Percentiles rank a stretch among this genome's conserved stretches.
Evolutionary conservation across 1,140 invertebrate species (phyloP).

Genomic region (Rhopalosiphum padi): DNA sequence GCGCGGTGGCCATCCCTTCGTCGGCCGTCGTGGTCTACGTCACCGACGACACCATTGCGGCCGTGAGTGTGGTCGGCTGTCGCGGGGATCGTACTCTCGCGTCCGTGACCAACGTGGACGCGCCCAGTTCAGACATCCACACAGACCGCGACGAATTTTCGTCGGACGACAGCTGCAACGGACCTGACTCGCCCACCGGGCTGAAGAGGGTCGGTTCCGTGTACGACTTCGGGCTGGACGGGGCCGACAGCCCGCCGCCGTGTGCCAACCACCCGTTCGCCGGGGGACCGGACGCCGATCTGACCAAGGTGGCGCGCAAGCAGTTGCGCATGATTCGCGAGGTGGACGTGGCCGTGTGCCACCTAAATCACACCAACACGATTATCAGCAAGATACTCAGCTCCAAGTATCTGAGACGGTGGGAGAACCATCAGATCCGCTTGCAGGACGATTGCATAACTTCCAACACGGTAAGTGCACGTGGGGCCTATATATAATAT

Average conservation of each 20-base stretch:
- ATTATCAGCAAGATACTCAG: conserved; percentile 83
- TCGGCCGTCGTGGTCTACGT: neutral
- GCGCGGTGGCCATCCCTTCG: neutral
- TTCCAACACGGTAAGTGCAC: conserved; percentile 76
- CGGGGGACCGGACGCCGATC: conserved; percentile 2
- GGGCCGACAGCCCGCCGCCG: neutral
- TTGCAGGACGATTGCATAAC: conserved; percentile 75
- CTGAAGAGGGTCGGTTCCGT: conserved; percentile 20
- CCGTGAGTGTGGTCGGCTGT: neutral
- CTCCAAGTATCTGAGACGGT: conserved; percentile 79
- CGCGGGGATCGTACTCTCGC: neutral
- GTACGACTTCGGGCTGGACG: conserved; percentile 43
- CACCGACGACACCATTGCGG: neutral
- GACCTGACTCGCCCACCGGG: conserved; percentile 37
- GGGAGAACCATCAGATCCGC: conserved; percentile 80
- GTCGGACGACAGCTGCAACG: conserved; percentile 35
- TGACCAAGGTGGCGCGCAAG: conserved; percentile 65
- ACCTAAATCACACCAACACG: conserved; percentile 79
- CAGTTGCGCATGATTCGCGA: conserved; percentile 79
- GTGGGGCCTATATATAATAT: neutral
- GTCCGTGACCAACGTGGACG: neutral
- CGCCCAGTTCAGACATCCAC: conserved; percentile 35
- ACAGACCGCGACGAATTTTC: conserved; percentile 48
- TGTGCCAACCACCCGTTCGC: neutral
- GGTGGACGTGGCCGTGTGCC: conserved; percentile 79